Evolutionary conservation across 2,888 invertebrate species (phyloP), one percentile per base, ranked within the genome.

Genomic region (Pammene fasciana): DNA sequence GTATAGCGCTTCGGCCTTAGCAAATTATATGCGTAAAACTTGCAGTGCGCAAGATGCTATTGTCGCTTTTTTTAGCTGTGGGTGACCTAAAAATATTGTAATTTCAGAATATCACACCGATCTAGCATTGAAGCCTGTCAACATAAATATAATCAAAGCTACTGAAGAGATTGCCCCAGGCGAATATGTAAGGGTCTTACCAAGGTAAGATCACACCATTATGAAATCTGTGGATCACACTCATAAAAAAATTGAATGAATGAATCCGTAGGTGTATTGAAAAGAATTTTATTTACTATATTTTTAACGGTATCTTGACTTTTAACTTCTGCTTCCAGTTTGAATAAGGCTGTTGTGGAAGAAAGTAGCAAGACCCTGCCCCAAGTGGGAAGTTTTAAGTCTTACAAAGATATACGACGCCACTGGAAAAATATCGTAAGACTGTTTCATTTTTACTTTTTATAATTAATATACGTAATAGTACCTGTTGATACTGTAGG

Each of bases 341-440:
- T 92, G 50, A 88, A 89, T 72, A 89, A 89, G 76, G 92, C 90
- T 14, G 75, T 82, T 0, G 75, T 91, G 13, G 87, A 89, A 73
- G 86, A 89, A 18, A 76, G 75, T 72, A 77, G 72, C 59, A 82
- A 85, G 41, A 65, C 71, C 5, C 73, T 89, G 60, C 87, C 89
- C 0, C 71, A 78, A 68, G 73, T 75, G 1, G 84, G 85, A 43
- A 83, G 78, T 73, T 93, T 93, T 74, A 88, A 84, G 71, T 82
- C 79, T 48, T 93, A 90, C 73, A 90, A 91, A 76, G 93, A 93
- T 75, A 78, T 93, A 73, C 87, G 90, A 71, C 88, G 93, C 43
- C 93, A 93, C 73, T 93, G 93, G 93, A 93, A 93, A 82, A 93
- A 93, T 77, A 93, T 93, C 73, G 93, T 93, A 80, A 86, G 89